Percentiles rank a stretch among this genome's conserved stretches.
These are phyloP conservation scores for Parambassis ranga DNA, from an alignment of 2,797 vertebrate species.

Conservation along the genomic window DNA sequence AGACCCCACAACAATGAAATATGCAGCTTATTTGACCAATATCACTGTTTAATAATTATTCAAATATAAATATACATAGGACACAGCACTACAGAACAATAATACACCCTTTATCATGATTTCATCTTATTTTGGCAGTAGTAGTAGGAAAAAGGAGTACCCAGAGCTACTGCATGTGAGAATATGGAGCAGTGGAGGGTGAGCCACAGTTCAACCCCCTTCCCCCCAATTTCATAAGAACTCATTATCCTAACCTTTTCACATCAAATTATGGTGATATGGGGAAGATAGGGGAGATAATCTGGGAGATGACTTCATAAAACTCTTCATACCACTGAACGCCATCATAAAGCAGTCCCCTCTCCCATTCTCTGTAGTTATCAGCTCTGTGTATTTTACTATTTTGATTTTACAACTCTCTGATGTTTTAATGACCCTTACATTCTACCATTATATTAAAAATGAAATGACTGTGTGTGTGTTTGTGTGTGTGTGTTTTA, in stretches of 20 bases:
- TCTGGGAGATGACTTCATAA: constrained; percentile 41
- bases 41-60: no score
- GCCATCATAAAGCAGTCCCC: constrained; percentile 12
- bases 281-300: constrained; percentile 17
- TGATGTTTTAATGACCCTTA: constrained; percentile 51
- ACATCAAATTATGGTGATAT: neutral
- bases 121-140: neutral
- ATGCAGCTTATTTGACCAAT: no score
- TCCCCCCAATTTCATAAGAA: neutral
- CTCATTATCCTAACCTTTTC: constrained; percentile 14
- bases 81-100: no score
- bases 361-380: neutral
- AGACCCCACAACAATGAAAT: no score
- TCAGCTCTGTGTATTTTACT: constrained; percentile 43
- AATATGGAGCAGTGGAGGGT: neutral
- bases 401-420: constrained; percentile 49
- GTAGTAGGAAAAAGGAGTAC: neutral
- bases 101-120: no score
- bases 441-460: constrained; percentile 52
- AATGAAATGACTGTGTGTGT: constrained; percentile 35
- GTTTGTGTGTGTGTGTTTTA: neutral
- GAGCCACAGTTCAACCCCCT: neutral
- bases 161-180: neutral
- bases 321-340: constrained; percentile 21
- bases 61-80: no score